phyloP scores from a whole-genome alignment of 2,113 vertebrate genomes.

The Lagopus leucura region DNA sequence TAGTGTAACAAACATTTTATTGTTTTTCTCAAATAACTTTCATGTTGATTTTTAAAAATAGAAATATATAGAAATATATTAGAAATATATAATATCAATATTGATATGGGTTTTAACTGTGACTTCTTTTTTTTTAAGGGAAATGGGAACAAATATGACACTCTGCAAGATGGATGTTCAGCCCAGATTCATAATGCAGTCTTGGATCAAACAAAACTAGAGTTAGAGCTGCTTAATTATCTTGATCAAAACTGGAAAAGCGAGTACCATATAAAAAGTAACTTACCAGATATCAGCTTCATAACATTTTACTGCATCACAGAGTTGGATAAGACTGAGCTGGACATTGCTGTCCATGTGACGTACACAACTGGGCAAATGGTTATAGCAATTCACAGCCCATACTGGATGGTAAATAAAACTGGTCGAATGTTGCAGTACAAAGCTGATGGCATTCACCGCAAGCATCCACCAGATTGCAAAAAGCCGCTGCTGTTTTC shows the following conservation, averaged over 20 bases:
- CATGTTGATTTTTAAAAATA: not conserved
- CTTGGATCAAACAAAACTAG: slow-evolving; percentile 84
- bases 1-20: not conserved
- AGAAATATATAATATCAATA: not conserved
- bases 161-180: slow-evolving; percentile 86
- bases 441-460: slow-evolving; percentile 96
- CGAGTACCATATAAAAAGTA: slow-evolving; percentile 82
- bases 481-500: slow-evolving; percentile 95
- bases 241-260: slow-evolving; percentile 90
- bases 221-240: slow-evolving; percentile 87
- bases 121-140: slow-evolving; percentile 76
- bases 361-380: slow-evolving; percentile 87
- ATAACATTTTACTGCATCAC: slow-evolving; percentile 84
- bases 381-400: slow-evolving; percentile 88
- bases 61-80: not conserved
- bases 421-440: slow-evolving; percentile 93
- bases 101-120: not conserved
- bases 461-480: slow-evolving; percentile 93
- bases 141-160: slow-evolving; percentile 66
- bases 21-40: not conserved
- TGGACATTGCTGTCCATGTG: slow-evolving; percentile 92
- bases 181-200: slow-evolving; percentile 90
- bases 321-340: slow-evolving; percentile 82
- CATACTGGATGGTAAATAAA: slow-evolving; percentile 99
- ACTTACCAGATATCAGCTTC: slow-evolving; percentile 91